Conservation (phyloP, 2,888 invertebrate species). For the Noctua comes region DNA sequence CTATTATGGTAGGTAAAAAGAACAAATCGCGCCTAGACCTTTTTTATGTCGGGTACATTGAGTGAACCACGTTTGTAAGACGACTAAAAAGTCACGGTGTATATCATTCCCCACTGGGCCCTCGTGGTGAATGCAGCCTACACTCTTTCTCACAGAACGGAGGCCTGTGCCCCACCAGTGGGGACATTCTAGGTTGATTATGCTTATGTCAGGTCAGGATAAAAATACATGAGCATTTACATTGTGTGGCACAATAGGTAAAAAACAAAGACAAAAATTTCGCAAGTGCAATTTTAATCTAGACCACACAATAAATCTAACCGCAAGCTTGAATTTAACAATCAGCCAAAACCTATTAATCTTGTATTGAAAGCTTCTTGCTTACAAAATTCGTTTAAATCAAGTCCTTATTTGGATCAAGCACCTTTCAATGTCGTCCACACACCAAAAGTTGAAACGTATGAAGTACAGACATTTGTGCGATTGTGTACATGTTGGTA, state of each 20-base stretch:
- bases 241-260: background rate
- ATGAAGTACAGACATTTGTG: conserved; percentile 2
- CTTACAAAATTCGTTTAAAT: conserved; percentile 30
- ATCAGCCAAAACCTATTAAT: conserved; percentile 43
- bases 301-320: background rate
- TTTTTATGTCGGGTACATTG: no score
- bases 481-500: conserved; percentile 30
- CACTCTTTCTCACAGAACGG: background rate
- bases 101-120: background rate
- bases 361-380: conserved; percentile 35
- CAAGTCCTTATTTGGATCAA: conserved; percentile 26
- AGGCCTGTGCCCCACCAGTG: background rate
- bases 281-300: background rate
- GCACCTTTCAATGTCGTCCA: conserved; percentile 29
- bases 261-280: background rate
- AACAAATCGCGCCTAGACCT: no score
- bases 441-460: no score
- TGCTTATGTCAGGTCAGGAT: background rate
- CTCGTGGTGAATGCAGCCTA: background rate
- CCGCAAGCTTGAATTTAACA: background rate
- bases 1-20: no score
- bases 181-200: background rate
- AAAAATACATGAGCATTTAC: background rate
- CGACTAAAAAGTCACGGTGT: no score
- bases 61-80: no score